Evolutionary conservation across 1,140 invertebrate species (phyloP).

Genomic region (Armadillidium nasatum): DNA sequence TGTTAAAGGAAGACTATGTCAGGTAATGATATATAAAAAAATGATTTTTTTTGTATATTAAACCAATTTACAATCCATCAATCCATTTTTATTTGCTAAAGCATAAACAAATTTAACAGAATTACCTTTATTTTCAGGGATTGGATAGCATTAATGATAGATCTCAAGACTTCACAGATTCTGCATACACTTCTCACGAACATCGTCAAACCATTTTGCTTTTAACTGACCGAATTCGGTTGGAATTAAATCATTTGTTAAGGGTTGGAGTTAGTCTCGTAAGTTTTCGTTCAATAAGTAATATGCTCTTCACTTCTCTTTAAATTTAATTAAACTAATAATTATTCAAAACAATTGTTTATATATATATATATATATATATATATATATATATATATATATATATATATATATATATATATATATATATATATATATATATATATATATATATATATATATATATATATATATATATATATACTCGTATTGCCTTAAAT

Average conservation of each 20-base stretch:
- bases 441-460: too few relatives aligned
- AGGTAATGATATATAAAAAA: neutral
- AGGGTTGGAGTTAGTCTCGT: constrained; percentile 78
- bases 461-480: too few relatives aligned
- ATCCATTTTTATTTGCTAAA: constrained; percentile 56
- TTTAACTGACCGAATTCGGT: constrained; percentile 78
- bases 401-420: too few relatives aligned
- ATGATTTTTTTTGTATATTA: neutral
- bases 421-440: too few relatives aligned
- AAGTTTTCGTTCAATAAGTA: constrained; percentile 48
- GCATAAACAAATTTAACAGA: constrained; percentile 46
- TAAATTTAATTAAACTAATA: too few relatives aligned
- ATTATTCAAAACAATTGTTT: too few relatives aligned
- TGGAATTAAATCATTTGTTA: constrained; percentile 79
- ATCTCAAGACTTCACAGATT: constrained; percentile 98
- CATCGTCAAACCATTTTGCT: constrained; percentile 90
- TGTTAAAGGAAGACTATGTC: too few relatives aligned
- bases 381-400: too few relatives aligned
- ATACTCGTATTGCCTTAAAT: too few relatives aligned
- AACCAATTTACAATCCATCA: too few relatives aligned
- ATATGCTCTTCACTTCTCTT: too few relatives aligned
- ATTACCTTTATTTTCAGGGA: constrained; percentile 22
- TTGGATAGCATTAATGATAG: constrained; percentile 87
- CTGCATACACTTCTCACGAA: constrained; percentile 94
- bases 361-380: too few relatives aligned